Percentiles rank a stretch among this genome's conserved stretches.
phyloP scores from a whole-genome alignment of 2,888 invertebrate species.

The Tinea semifulvella region DNA sequence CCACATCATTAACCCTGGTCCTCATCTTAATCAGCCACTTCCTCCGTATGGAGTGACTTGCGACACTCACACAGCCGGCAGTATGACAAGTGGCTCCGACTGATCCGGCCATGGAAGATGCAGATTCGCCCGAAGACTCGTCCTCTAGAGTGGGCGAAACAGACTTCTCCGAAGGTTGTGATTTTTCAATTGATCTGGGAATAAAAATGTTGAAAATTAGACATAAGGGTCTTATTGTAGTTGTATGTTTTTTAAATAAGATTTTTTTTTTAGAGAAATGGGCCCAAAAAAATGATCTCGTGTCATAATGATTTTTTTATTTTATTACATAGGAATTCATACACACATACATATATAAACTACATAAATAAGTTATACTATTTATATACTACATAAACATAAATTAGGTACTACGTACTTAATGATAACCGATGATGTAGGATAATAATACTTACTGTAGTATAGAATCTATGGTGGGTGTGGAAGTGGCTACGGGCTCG shows the following conservation, averaged over 20 bases:
- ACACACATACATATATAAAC: too few relatives aligned
- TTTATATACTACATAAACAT: too few relatives aligned
- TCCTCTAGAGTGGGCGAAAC: conserved; percentile 32
- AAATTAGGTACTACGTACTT: background rate
- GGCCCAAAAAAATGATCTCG: too few relatives aligned
- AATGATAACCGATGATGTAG: background rate
- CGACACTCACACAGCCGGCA: conserved; percentile 66
- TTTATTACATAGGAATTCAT: too few relatives aligned
- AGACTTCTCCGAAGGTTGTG: conserved; percentile 27
- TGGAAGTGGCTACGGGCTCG: background rate
- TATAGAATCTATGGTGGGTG: background rate
- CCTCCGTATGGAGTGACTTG: conserved; percentile 72
- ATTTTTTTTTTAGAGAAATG: too few relatives aligned
- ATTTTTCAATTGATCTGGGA: background rate
- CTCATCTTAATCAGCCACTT: conserved; percentile 79
- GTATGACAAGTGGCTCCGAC: conserved; percentile 68
- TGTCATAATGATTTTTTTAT: too few relatives aligned
- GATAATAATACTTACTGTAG: conserved; percentile 2
- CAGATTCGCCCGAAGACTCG: conserved; percentile 36
- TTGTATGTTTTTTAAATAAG: too few relatives aligned
- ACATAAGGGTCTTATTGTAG: too few relatives aligned
- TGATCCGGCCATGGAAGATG: conserved; percentile 15
- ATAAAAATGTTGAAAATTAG: too few relatives aligned
- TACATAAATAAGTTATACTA: too few relatives aligned
- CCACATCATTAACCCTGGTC: conserved; percentile 72